Conservation (phyloP, 2,113 vertebrate species). For the Promerops cafer region DNA sequence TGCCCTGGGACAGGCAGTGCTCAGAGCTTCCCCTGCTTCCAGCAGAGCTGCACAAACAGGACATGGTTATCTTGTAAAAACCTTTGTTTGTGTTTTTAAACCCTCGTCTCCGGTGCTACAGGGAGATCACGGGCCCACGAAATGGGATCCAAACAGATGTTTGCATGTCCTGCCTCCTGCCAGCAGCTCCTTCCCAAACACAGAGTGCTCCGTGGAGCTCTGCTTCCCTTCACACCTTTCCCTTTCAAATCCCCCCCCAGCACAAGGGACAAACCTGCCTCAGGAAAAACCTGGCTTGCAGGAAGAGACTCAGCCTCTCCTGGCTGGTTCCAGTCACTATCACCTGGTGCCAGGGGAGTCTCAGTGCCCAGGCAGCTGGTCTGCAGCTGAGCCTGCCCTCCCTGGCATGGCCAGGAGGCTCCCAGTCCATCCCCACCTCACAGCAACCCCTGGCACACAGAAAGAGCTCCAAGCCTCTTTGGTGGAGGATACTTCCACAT, state of each 20-base stretch:
- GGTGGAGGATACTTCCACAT: background rate
- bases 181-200: background rate
- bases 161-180: background rate
- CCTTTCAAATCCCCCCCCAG: background rate
- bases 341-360: background rate
- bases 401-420: rapidly evolving
- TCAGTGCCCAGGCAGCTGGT: background rate
- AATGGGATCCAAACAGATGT: background rate
- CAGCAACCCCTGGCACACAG: background rate
- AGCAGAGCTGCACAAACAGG: background rate
- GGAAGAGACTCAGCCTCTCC: background rate
- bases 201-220: background rate
- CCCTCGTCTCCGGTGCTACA: background rate
- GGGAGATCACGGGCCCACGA: background rate
- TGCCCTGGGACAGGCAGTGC: background rate
- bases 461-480: background rate
- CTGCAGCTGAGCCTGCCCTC: background rate
- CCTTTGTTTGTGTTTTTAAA: background rate
- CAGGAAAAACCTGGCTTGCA: background rate
- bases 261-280: background rate
- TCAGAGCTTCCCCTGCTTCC: background rate
- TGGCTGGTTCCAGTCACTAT: rapidly evolving
- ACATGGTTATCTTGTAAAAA: background rate
- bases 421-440: background rate
- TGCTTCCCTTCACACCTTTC: background rate